Base-by-base conservation (phyloP, 2,888 invertebrate genomes). In the Drosophila greeni region DNA sequence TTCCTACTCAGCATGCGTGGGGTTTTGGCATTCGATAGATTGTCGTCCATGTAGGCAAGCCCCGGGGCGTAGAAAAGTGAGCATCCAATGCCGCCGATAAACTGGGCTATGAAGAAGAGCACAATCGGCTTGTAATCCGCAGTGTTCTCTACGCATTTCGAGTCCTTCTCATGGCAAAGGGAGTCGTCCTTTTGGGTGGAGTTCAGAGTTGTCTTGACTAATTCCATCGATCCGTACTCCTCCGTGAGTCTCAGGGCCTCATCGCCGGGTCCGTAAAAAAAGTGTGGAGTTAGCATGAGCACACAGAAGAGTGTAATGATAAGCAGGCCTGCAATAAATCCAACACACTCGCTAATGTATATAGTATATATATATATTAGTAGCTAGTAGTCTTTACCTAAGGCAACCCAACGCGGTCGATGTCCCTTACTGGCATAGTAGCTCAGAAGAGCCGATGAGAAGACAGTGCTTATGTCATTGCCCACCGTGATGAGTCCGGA, bases 41-140 rank as follows among this genome's bases (percentile, higher is more conserved):
- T 94, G 78, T 94, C 93, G 79, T 94, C 94, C 92, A 93, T 92
- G 80, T 93, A 93, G 3, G 93, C 91, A 3, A 93, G 90, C 0
- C 93, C 93, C 9, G 93, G 88, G 0, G 92, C 92, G 76, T 92
- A 92, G 81, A 92, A 93, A 0, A 93, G 87, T 2, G 92, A 91
- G 39, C 92, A 91, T 8, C 93, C 93, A 31, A 93, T 90, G 2
- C 93, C 93, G 2, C 92, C 91, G 31, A 94, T 90, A 62, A 93
- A 90, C 80, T 93, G 92, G 0, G 93, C 93, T 2, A 90, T 73
- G 76, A 93, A 92, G 37, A 94, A 88, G 23, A 93, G 88, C 18
- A 91, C 82, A 47, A 91, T 91, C 0, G 93, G 92, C 12, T 91
- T 89, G 67, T 91, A 89, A 75, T 48, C 54, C 4, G 58, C 66